Conservation (phyloP, 2,888 invertebrate species). For the Arenicola marina region DNA sequence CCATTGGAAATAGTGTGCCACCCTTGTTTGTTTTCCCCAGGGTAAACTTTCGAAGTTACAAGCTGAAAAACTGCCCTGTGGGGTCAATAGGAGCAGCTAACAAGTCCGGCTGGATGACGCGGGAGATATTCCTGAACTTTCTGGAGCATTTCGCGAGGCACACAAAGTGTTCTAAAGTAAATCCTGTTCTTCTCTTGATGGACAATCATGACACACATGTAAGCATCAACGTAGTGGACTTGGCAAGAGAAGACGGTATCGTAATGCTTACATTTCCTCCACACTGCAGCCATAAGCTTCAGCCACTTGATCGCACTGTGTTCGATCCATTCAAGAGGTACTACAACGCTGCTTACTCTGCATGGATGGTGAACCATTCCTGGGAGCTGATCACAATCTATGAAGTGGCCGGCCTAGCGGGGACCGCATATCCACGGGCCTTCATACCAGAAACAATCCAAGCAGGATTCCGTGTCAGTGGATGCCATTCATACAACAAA, state of each 20-base stretch:
- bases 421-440: slow-evolving; percentile 46
- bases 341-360: slow-evolving; percentile 40
- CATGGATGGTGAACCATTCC: slow-evolving; percentile 51
- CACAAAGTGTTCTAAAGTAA: slow-evolving; percentile 39
- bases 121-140: slow-evolving; percentile 39
- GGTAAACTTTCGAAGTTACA: not conserved
- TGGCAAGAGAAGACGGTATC: slow-evolving; percentile 53
- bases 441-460: slow-evolving; percentile 58
- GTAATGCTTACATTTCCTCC: slow-evolving; percentile 57
- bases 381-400: slow-evolving; percentile 60
- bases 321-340: slow-evolving; percentile 57
- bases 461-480: slow-evolving; percentile 49
- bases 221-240: slow-evolving; percentile 39
- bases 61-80: not conserved
- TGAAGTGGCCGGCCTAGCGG: slow-evolving; percentile 55
- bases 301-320: slow-evolving; percentile 59
- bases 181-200: slow-evolving; percentile 41
- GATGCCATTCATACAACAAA: slow-evolving; percentile 50
- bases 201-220: slow-evolving; percentile 49
- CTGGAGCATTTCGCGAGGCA: slow-evolving; percentile 47
- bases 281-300: slow-evolving; percentile 60
- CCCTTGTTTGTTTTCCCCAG: slow-evolving; percentile 7
- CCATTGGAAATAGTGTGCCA: slow-evolving; percentile 2
- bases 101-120: slow-evolving; percentile 47
- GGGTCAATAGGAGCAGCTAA: slow-evolving; percentile 8